Base-by-base conservation (phyloP, 1,140 invertebrate genomes). In the Rhizoglyphus robini region DNA sequence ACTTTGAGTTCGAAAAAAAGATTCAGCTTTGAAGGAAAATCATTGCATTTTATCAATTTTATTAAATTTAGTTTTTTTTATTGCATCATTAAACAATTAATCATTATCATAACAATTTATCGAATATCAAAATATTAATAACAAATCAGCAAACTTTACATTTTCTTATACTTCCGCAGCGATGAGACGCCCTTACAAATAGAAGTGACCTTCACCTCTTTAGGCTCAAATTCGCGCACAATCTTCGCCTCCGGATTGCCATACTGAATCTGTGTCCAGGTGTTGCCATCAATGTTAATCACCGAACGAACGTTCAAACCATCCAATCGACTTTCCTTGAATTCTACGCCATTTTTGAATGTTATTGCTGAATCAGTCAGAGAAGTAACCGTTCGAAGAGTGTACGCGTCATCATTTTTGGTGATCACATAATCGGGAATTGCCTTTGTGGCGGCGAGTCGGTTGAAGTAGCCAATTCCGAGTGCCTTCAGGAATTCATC, bases 201-300 rank as follows among this genome's bases (percentile, higher is more conserved):
- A 15, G 51, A 54, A 11, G 51, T 54, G 20, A 32, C 31, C 23
- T 11, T 8, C 8, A 54, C 31, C 8, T 5, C 8, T 11, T 54
- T 54, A 23, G 23, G 15, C 20, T 5, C 23, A 15, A 25, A 54
- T 8, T 54, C 51, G 8, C 65, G 29, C 13, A 41, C 31, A 63
- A 66, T 4, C 4, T 13, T 66, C 18, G 41, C 61, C 13, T 38
- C 5, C 46, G 27, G 27, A 31, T 41, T 41, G 30, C 63, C 65
- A n/a, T 82, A 79, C 74, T 86, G 84, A n/a, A 81, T 71, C 67
- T 87, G 84, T 66, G 79, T 79, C 71, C 86, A 74, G 68, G 82
- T 86, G 76, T 85, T 83, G 48, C 73, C 74, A 29, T 75, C 72
- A 46, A 69, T 48, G n/a, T 70, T 73, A 36, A 68, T 61, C 18